A percentile compares a stretch with the other conserved stretches of the same genome.
Evolutionary conservation across 2,888 invertebrate species (phyloP).

Genomic region (Sinodicranocentrus sp.): DNA sequence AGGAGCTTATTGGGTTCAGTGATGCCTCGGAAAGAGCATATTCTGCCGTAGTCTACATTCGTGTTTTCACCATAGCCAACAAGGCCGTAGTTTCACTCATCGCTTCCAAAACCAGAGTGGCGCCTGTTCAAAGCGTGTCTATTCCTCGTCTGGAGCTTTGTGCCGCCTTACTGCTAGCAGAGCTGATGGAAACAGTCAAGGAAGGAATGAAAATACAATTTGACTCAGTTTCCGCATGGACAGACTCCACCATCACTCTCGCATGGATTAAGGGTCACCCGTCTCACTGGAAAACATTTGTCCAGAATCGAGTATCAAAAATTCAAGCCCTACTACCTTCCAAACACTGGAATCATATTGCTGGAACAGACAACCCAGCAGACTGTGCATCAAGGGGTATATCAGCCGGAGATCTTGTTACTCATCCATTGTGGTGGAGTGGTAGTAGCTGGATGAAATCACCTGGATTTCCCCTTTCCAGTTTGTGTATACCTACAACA

Average conservation of each 20-base stretch:
- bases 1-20: conserved; percentile 14
- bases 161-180: conserved; percentile 74
- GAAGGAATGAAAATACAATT: background rate
- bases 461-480: background rate
- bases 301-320: conserved; percentile 13
- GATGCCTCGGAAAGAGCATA: conserved; percentile 23
- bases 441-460: background rate
- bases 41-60: conserved; percentile 76
- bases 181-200: conserved; percentile 47
- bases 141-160: conserved; percentile 77
- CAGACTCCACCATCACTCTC: conserved; percentile 25
- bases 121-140: conserved; percentile 73
- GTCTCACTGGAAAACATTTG: conserved; percentile 14
- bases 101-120: conserved; percentile 73
- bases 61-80: conserved; percentile 74
- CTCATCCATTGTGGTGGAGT: conserved; percentile 23
- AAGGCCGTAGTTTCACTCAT: conserved; percentile 47
- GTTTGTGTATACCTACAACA: too few species aligned
- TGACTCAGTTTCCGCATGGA: background rate
- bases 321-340: background rate
- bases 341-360: conserved; percentile 3
- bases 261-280: conserved; percentile 11
- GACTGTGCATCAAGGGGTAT: conserved; percentile 28
- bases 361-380: conserved; percentile 17
- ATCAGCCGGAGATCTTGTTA: background rate